Conservation (phyloP, 2,888 invertebrate genomes). For the Leucoma salicis region DNA sequence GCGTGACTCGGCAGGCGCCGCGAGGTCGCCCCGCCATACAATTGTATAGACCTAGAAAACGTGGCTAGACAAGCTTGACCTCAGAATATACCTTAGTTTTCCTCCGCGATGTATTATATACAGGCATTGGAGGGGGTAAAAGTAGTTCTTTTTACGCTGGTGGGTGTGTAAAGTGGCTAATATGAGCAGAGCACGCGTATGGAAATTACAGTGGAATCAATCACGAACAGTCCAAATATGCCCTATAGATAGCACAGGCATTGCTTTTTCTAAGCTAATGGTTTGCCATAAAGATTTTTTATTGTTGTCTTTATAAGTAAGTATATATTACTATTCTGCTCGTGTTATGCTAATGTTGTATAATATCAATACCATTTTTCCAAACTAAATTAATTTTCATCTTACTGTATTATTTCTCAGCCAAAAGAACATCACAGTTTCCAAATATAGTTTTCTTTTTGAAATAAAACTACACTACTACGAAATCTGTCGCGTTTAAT, state of each 20-base stretch:
- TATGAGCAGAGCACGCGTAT: slow-evolving; percentile 78
- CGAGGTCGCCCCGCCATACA: slow-evolving; percentile 69
- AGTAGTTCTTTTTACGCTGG: slow-evolving; percentile 45
- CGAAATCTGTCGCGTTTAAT: no score
- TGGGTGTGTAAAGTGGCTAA: slow-evolving; percentile 71
- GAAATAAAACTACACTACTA: no score
- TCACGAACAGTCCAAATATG: slow-evolving; percentile 74
- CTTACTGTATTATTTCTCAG: no score
- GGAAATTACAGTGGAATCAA: slow-evolving; percentile 80
- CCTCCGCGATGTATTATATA: slow-evolving; percentile 30
- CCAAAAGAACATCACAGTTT: no score
- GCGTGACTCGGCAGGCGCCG: slow-evolving; percentile 80
- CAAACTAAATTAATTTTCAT: no score
- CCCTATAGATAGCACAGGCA: slow-evolving; percentile 67
- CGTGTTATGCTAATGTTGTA: no score
- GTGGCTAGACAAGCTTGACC: slow-evolving; percentile 53
- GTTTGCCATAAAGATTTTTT: slow-evolving; percentile 56
- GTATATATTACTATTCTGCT: neutral
- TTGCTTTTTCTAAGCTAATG: slow-evolving; percentile 62
- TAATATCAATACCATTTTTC: no score
- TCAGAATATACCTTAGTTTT: slow-evolving; percentile 38
- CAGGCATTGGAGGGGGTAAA: slow-evolving; percentile 25
- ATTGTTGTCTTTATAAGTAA: slow-evolving; percentile 22
- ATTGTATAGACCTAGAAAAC: slow-evolving; percentile 70
- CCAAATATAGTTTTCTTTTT: no score